A percentile compares a stretch with the other conserved stretches of the same genome.
phyloP scores from a whole-genome alignment of 2,888 invertebrate species.

The Ametastegia equiseti region DNA sequence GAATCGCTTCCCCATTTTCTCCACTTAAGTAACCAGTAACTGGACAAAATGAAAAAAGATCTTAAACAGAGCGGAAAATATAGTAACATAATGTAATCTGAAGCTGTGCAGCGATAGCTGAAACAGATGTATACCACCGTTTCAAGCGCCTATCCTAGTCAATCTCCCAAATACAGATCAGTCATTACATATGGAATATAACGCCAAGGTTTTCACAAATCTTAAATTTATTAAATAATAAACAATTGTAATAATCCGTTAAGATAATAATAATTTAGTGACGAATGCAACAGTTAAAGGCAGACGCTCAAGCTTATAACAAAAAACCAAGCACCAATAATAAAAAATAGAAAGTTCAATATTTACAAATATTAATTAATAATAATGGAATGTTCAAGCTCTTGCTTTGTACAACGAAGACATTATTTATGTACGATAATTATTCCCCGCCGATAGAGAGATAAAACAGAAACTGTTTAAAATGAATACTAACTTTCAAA shows the following conservation, averaged over 20 bases:
- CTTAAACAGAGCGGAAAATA: not conserved
- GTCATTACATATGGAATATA: not conserved
- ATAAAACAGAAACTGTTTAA: not conserved
- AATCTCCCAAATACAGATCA: not conserved
- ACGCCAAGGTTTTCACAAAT: not conserved
- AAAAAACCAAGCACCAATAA: slow-evolving; percentile 54
- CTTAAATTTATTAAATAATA: slow-evolving; percentile 8
- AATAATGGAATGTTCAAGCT: slow-evolving; percentile 63
- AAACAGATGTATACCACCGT: not conserved
- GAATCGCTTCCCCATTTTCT: not conserved
- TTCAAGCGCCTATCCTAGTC: slow-evolving; percentile 20
- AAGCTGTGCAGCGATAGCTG: slow-evolving; percentile 14
- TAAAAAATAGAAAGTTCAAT: slow-evolving; percentile 30
- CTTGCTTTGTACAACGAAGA: not conserved
- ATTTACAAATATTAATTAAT: slow-evolving; percentile 54
- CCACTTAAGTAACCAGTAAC: not conserved
- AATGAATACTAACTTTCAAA: slow-evolving; percentile 22
- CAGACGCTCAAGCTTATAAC: slow-evolving; percentile 59
- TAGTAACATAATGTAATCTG: not conserved
- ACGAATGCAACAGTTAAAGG: slow-evolving; percentile 54
- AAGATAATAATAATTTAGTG: slow-evolving; percentile 48
- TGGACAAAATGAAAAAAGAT: not conserved
- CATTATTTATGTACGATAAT: slow-evolving; percentile 9
- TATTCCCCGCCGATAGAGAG: not conserved
- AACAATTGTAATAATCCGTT: not conserved